These are phyloP conservation scores for Sphinx pinastri DNA, from an alignment of 2,888 invertebrate species.

Conservation along the genomic window DNA sequence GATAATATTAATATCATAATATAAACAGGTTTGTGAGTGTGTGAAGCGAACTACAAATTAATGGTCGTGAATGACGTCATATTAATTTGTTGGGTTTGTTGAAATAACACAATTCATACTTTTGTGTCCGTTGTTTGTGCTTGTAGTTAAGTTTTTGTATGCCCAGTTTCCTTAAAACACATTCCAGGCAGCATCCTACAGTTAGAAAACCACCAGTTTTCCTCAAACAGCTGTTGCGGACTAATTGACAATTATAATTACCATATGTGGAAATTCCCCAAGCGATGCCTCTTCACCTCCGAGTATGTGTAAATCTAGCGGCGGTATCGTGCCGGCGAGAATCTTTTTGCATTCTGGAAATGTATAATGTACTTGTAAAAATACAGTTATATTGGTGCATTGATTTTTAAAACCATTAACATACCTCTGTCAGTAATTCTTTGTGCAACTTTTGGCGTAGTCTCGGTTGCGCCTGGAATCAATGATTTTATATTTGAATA, in stretches of 20 bases:
- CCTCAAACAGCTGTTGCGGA: background rate
- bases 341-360: constrained; percentile 72
- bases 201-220: background rate
- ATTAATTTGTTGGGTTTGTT: background rate
- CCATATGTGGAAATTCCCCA: constrained; percentile 78
- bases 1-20: background rate
- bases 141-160: background rate
- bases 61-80: constrained; percentile 21
- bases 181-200: background rate
- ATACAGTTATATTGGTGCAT: background rate
- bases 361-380: background rate
- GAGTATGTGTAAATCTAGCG: constrained; percentile 65
- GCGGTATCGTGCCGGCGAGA: constrained; percentile 48
- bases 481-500: constrained; percentile 12
- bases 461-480: constrained; percentile 44
- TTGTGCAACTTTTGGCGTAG: constrained; percentile 33
- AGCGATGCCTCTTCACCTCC: constrained; percentile 63
- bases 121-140: background rate
- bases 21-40: constrained; percentile 14
- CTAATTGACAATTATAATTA: constrained; percentile 39
- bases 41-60: background rate
- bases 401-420: constrained; percentile 10
- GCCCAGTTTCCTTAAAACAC: background rate
- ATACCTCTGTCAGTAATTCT: constrained; percentile 63
- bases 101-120: background rate